Conservation (phyloP, 2,888 invertebrate species). For the Drosophila bunnanda region DNA sequence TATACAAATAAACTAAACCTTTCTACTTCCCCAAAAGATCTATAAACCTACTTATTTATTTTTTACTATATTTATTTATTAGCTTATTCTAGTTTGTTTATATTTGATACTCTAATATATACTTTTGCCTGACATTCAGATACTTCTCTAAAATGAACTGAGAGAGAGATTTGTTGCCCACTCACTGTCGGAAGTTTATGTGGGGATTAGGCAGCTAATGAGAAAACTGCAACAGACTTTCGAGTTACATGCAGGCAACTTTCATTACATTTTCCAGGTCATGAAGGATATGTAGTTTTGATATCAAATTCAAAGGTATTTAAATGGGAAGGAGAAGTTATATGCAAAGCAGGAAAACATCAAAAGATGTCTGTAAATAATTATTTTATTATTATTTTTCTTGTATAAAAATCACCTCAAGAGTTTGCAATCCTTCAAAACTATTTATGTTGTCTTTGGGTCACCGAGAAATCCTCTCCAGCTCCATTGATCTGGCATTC, state of each 20-base stretch:
- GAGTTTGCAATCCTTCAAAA: too few relatives aligned
- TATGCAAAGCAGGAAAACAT: too few relatives aligned
- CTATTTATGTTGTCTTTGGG: not conserved
- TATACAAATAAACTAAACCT: too few relatives aligned
- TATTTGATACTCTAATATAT: not conserved
- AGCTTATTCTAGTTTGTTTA: not conserved
- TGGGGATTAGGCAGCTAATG: slow-evolving; percentile 60
- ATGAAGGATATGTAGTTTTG: not conserved
- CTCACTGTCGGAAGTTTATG: slow-evolving; percentile 56
- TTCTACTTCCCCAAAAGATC: too few relatives aligned
- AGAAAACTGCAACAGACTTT: slow-evolving; percentile 64
- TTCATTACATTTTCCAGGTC: slow-evolving; percentile 5
- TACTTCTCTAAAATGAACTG: not conserved
- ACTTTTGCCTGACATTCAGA: not conserved
- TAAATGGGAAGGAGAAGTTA: not conserved
- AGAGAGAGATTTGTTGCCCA: slow-evolving; percentile 50
- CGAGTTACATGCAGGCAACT: not conserved
- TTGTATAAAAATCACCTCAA: too few relatives aligned
- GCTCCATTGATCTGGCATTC: not conserved
- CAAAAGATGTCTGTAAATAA: not conserved
- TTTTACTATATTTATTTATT: not conserved
- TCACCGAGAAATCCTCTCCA: not conserved
- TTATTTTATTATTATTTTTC: too few relatives aligned
- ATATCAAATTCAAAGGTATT: not conserved
- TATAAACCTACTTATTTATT: not conserved